Evolutionary conservation across 2,888 invertebrate genomes (phyloP), one percentile per base, ranked within the genome.

Genomic region (Dryobota labecula): DNA sequence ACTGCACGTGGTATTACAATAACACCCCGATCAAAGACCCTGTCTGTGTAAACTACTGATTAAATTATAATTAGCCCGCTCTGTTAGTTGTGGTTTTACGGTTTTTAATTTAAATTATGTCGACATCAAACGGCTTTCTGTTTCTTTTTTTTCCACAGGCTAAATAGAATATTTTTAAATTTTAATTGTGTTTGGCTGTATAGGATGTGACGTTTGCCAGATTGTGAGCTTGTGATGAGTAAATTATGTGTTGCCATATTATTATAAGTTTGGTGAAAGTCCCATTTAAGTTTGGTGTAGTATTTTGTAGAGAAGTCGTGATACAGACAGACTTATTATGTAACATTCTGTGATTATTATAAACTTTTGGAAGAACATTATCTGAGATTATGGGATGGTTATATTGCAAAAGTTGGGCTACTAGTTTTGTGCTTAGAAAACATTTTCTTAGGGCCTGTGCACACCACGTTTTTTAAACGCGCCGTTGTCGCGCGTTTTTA

Each of bases 1-100:
- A 72, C 64, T 78, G 87, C 92, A 93, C 91, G 92, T 93, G 93
- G 91, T 88, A 85, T 88, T 88, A 92, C 90, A 92, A 93, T 92
- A 94, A 93, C 94, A 94, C 78, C 82, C 83, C 89, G 94, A 93
- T 92, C 93, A 92, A 92, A 93, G 92, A 93, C 93, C 93, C 86
- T 87, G 84, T 81, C 89, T 87, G 84, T 86, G 88, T 90, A 89
- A 76, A 81, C 81, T 81, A 76, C 71, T 81, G 83, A 85, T 85
- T 78, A 88, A 89, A 90, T 88, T 91, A 89, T 88, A 89, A 90
- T 88, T 88, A 85, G 76, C 72, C 43, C 51, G 57, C 45, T 63
- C 73, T 72, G 67, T 80, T 77, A 75, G 75, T 82, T 85, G 82
- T 77, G 85, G 84, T 64, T 78, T 72, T 73, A 72, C 43, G 72